These are phyloP conservation scores for Silurus asotus DNA, from an alignment of 2,113 vertebrate genomes.

Conservation along the genomic window DNA sequence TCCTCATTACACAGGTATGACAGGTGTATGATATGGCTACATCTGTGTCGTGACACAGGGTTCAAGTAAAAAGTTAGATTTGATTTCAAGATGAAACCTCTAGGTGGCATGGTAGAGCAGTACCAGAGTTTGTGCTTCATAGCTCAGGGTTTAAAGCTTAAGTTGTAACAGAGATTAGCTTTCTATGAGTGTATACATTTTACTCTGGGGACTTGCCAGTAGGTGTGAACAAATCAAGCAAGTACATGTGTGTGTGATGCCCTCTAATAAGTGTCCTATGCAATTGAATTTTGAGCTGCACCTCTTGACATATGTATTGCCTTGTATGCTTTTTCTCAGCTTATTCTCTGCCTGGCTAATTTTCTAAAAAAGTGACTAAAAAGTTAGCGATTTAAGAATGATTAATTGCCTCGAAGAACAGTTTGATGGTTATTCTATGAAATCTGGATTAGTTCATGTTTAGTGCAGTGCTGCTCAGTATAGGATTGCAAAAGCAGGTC, in stretches of 20 bases:
- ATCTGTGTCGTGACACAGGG: neutral
- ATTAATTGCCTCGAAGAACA: neutral
- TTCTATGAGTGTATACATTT: neutral
- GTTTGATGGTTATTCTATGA: neutral
- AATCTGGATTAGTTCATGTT: neutral
- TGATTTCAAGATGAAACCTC: slow-evolving; percentile 1
- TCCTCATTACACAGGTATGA: neutral
- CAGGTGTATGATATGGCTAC: neutral
- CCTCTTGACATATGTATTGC: neutral
- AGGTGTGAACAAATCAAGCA: neutral
- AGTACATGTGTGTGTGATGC: neutral
- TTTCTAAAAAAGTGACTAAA: neutral
- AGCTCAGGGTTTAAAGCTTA: neutral
- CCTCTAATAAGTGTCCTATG: neutral
- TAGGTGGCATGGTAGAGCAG: slow-evolving; percentile 8
- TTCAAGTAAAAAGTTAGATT: neutral
- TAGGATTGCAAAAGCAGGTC: neutral
- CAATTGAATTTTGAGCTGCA: neutral
- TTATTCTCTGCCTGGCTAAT: neutral
- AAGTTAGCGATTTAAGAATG: neutral
- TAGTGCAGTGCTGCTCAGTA: neutral
- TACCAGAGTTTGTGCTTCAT: neutral
- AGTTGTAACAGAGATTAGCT: neutral
- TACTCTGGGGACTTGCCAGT: neutral
- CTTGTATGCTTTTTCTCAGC: neutral